Evolutionary conservation across 2,888 invertebrate genomes (phyloP), one percentile per base, ranked within the genome.

Genomic region (Chorisops tibialis): DNA sequence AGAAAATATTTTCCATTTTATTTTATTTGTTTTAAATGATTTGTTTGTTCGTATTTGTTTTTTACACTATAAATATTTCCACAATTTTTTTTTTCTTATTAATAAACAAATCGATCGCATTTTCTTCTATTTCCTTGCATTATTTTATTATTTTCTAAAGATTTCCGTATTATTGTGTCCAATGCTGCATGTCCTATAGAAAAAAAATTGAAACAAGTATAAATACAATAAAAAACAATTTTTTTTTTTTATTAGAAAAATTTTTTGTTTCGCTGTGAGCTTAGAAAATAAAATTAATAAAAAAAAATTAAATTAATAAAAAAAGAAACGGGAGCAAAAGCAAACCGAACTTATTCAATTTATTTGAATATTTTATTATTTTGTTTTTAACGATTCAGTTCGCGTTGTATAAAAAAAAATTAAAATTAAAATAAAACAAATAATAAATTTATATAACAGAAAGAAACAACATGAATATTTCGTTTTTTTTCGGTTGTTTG

Each of bases 201-300:
- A 38, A 21, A n/a, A 38, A 39, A 19, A 39, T 19, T 21, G 1
- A 12, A 6, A 38, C 11, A n/a, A n/a, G n/a, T 14, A 38, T 11
- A 39, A n/a, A 52, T 38, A 6, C 5, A 19, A 35, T 19, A 22
- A 14, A 49, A 1, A 24, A 49, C 21, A 24, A 30, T 14, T 12
- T 12, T 16, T 21, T 16, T 39, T 30, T 43, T 30, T 56, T 43
- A 45, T 30, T 43, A n/a, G 16, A 47, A 9, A 45, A 30, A n/a
- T 54, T 56, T 56, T 45, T 11, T 18, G 43, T 56, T 52, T 56
- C 43, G 56, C 56, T 56, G 56, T 56, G 56, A 56, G 43, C 35
- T 56, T 56, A 56, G 38, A 22, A 39, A 39, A 54, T 30, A 30
- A 7, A 30, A n/a, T 54, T 21, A 41, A 14, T 48, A 50, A 35